Evolutionary conservation across 2,888 invertebrate species (phyloP).

Genomic region (Lasioglossum marginatum): DNA sequence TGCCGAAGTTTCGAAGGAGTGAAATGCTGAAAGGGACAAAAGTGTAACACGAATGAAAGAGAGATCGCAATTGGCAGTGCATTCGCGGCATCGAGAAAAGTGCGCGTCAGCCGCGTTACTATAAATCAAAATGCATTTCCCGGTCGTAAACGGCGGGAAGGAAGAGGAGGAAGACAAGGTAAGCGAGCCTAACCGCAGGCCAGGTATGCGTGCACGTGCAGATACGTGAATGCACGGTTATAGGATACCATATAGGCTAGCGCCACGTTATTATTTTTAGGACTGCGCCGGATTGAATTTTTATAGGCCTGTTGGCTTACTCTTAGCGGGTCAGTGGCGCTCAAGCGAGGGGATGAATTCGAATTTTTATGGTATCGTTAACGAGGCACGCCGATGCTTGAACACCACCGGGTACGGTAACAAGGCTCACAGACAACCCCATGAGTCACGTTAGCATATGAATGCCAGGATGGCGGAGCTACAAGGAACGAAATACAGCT

Average conservation of each 20-base stretch:
- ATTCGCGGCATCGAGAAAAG: not conserved
- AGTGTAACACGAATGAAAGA: not conserved
- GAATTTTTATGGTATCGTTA: slow-evolving; percentile 73
- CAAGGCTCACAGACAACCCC: slow-evolving; percentile 72
- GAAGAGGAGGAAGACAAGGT: slow-evolving; percentile 45
- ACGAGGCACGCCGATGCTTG: slow-evolving; percentile 62
- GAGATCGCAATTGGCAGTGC: not conserved
- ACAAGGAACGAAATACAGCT: slow-evolving; percentile 75
- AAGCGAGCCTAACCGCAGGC: slow-evolving; percentile 35
- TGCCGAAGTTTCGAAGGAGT: no score
- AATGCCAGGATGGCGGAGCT: slow-evolving; percentile 70
- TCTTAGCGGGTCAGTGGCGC: slow-evolving; percentile 75
- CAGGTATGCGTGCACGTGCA: slow-evolving; percentile 49
- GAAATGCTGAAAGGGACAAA: not conserved
- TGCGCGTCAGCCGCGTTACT: slow-evolving; percentile 37
- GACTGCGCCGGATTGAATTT: slow-evolving; percentile 80
- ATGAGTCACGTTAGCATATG: slow-evolving; percentile 77
- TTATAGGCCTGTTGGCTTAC: slow-evolving; percentile 78
- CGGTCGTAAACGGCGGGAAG: slow-evolving; percentile 28
- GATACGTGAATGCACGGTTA: slow-evolving; percentile 55
- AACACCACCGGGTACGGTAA: slow-evolving; percentile 73
- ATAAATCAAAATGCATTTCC: slow-evolving; percentile 42
- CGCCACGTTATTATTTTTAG: slow-evolving; percentile 81
- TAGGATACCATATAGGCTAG: slow-evolving; percentile 63
- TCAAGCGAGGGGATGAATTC: slow-evolving; percentile 59